A percentile compares a stretch with the other conserved stretches of the same genome.
These are phyloP conservation scores for Cladopsammia gracilis DNA, from an alignment of 64 coral and sea anemone species.

Conservation along the genomic window DNA sequence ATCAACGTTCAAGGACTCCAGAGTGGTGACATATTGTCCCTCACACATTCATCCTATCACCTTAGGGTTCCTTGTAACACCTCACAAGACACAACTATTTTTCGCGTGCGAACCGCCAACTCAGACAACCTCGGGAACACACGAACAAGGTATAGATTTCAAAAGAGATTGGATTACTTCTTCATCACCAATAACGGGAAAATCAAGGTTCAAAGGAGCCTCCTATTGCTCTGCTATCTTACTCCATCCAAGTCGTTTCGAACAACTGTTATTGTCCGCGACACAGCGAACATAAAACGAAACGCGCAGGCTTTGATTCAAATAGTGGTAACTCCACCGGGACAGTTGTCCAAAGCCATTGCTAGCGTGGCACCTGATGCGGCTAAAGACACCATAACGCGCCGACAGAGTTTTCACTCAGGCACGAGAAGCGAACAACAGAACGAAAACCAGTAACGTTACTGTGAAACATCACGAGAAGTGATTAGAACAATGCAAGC, in stretches of 20 bases:
- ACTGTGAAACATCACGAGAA: not conserved
- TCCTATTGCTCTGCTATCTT: constrained; percentile 29
- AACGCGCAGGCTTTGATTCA: constrained; percentile 41
- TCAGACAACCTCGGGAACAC: constrained; percentile 31
- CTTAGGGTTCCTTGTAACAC: constrained; percentile 83
- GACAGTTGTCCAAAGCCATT: not conserved
- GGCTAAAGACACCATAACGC: not conserved
- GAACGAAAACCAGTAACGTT: not conserved
- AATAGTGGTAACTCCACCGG: constrained; percentile 27
- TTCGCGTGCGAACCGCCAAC: constrained; percentile 59
- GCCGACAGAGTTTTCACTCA: not conserved
- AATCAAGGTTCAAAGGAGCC: constrained; percentile 44
- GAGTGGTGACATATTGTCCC: constrained; percentile 56
- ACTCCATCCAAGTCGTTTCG: constrained; percentile 40
- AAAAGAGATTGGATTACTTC: constrained; percentile 69
- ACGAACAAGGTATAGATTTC: constrained; percentile 79
- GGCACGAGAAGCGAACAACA: not conserved
- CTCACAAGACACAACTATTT: constrained; percentile 69
- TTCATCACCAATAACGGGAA: constrained; percentile 74
- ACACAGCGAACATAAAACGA: not conserved
- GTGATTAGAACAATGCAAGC: not conserved
- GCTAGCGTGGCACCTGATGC: not conserved
- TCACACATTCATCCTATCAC: constrained; percentile 61
- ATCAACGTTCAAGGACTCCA: constrained; percentile 69
- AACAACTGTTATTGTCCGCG: constrained; percentile 46